Evolutionary conservation across 2,113 vertebrate genomes (phyloP).

Genomic region (Podarcis cretensis): DNA sequence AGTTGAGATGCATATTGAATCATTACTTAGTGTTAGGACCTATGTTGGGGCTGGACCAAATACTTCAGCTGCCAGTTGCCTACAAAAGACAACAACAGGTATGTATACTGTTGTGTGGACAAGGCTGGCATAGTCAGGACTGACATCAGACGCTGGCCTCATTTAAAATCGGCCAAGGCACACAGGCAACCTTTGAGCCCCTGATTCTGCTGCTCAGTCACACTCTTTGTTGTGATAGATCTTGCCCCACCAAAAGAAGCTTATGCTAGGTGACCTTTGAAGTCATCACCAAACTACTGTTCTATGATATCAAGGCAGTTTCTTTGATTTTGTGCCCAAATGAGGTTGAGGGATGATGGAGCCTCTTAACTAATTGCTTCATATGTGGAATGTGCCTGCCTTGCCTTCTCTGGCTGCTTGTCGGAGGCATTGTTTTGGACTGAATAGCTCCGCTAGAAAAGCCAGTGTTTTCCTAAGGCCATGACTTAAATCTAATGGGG

Average conservation of each 20-base stretch:
- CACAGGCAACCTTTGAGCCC: not conserved
- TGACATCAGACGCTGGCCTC: not conserved
- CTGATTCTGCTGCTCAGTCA: not conserved
- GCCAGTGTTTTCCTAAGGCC: slow-evolving; percentile 30
- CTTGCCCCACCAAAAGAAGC: not conserved
- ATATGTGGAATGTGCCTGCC: slow-evolving; percentile 28
- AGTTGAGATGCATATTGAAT: not conserved
- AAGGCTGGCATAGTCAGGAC: not conserved
- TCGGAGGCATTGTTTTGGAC: fast-evolving
- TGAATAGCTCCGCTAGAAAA: slow-evolving; percentile 30
- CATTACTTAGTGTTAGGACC: not conserved
- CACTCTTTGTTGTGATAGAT: not conserved
- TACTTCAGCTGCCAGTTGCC: not conserved
- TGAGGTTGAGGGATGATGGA: not conserved
- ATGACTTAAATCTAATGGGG: slow-evolving; percentile 37
- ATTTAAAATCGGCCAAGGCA: too few species aligned
- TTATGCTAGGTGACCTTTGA: slow-evolving; percentile 4
- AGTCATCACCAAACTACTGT: not conserved
- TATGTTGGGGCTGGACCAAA: not conserved
- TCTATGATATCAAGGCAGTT: not conserved
- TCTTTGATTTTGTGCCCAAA: not conserved
- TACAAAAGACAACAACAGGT: not conserved
- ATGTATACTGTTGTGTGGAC: not conserved
- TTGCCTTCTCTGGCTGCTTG: slow-evolving; percentile 20
- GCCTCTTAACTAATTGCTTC: slow-evolving; percentile 24